Evolutionary conservation across 2,113 vertebrate genomes (phyloP), one percentile per base, ranked within the genome.

Genomic region (Acanthochromis polyacanthus): DNA sequence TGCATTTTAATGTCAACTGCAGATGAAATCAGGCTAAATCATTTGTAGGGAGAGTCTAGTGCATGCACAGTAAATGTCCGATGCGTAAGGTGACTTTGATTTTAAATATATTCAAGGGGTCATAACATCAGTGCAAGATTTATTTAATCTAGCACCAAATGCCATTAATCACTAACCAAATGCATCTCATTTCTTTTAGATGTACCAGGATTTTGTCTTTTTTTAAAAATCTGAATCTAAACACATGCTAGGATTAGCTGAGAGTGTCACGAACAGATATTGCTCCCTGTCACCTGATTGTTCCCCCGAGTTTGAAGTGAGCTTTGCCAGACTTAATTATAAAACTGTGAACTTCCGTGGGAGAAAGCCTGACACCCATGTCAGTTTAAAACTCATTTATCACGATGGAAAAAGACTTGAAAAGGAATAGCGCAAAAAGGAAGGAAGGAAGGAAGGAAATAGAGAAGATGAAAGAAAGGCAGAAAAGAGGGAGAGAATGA

Each of bases 291-390:
- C 78, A 82, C 52, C 57, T 52, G 67, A 75, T 56, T 65, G 65
- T 72, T 88, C 80, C 52, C 60, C 69, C 0, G 63, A 72, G 69
- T 78, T 82, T 30, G 19, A 36, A 1, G 20, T 32, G 20, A 77
- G 78, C 73, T 88, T 85, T 81, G 76, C 78, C 81, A 88, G 79
- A 84, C 71, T 87, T 89, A 88, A 91, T 93, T 92, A 88, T 75
- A 84, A 83, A 82, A 70, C 72, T 61, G 75, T 74, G 53, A 82
- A 76, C 57, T 64, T 89, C 58, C 53, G 62, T 62, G 51, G 51
- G 69, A 83, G 80, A 79, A 60, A 30, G 67, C 62, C 76, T 3
- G 32, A 77, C 63, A 73, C 53, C 32, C 25, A 3, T 55, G 65
- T 90, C 83, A 57, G 55, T 86, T 85, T 78, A 72, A 91, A 85